These are phyloP conservation scores for Dasypus novemcinctus DNA, from an alignment of 2,113 vertebrate species.

Conservation along the genomic window DNA sequence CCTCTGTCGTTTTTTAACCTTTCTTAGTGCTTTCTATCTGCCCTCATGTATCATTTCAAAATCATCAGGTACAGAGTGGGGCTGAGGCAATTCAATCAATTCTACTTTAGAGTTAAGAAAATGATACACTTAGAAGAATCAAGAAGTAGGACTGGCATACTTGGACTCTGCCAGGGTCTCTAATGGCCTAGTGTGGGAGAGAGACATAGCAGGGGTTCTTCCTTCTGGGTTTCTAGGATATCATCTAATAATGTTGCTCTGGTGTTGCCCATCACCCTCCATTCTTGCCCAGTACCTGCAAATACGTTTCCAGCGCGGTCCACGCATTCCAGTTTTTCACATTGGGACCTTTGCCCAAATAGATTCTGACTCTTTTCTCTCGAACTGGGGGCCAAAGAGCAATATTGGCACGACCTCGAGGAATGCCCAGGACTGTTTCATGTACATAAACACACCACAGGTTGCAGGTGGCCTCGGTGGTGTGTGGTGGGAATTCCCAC, in stretches of 20 bases:
- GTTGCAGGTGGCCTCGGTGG: constrained; percentile 82
- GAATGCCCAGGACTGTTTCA: constrained; percentile 82
- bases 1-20: neutral
- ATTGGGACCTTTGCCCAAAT: constrained; percentile 79
- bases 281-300: constrained; percentile 79
- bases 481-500: constrained; percentile 82
- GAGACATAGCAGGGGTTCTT: neutral
- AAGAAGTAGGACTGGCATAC: too few relatives aligned
- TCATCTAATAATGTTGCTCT: neutral
- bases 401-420: constrained; percentile 78
- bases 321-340: constrained; percentile 81
- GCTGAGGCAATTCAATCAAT: too few relatives aligned
- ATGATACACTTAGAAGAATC: neutral
- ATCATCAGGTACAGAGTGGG: neutral
- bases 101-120: neutral
- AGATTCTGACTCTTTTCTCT: constrained; percentile 76
- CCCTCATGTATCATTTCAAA: neutral
- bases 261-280: neutral
- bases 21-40: neutral
- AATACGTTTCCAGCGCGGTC: constrained; percentile 86
- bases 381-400: constrained; percentile 70
- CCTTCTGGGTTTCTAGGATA: neutral
- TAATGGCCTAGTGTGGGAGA: neutral
- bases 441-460: constrained; percentile 85
- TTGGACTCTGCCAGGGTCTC: neutral